phyloP scores from a whole-genome alignment of 2,888 invertebrate species.

The Callyntrura sp. region DNA sequence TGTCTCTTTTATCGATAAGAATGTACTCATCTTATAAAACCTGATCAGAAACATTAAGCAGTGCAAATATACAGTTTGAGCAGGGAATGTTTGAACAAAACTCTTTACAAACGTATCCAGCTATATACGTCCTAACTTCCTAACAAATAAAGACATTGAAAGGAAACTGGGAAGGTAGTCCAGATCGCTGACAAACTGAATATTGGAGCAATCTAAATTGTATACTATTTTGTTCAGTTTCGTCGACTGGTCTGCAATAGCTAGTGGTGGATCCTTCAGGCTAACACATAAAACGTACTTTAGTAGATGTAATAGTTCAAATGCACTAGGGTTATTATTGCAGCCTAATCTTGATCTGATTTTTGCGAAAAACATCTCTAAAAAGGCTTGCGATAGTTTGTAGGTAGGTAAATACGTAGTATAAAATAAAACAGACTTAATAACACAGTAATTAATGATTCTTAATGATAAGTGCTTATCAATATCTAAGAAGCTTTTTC shows the following conservation, averaged over 20 bases:
- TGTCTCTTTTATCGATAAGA: too few relatives aligned
- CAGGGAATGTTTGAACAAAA: not conserved
- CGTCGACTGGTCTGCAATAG: not conserved
- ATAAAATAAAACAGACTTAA: too few relatives aligned
- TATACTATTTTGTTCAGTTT: too few relatives aligned
- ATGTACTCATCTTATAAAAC: too few relatives aligned
- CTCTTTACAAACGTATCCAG: not conserved
- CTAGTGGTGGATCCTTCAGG: not conserved
- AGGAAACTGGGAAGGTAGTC: not conserved
- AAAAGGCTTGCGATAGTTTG: conserved; percentile 11
- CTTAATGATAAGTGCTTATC: too few relatives aligned
- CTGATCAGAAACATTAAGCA: too few relatives aligned
- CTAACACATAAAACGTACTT: not conserved
- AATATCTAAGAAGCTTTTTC: too few relatives aligned
- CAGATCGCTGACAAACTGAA: too few relatives aligned
- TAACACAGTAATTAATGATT: too few relatives aligned
- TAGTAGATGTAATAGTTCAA: not conserved
- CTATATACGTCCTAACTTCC: not conserved
- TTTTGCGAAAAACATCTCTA: conserved; percentile 16
- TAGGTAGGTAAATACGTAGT: not conserved
- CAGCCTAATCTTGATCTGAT: not conserved
- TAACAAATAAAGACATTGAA: not conserved
- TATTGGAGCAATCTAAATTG: too few relatives aligned
- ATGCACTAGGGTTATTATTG: conserved; percentile 7
- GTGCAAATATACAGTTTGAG: not conserved